These are phyloP conservation scores for Sanderia malayensis DNA, from an alignment of 30 jellyfish, hydroid and myxozoan species.

Conservation along the genomic window DNA sequence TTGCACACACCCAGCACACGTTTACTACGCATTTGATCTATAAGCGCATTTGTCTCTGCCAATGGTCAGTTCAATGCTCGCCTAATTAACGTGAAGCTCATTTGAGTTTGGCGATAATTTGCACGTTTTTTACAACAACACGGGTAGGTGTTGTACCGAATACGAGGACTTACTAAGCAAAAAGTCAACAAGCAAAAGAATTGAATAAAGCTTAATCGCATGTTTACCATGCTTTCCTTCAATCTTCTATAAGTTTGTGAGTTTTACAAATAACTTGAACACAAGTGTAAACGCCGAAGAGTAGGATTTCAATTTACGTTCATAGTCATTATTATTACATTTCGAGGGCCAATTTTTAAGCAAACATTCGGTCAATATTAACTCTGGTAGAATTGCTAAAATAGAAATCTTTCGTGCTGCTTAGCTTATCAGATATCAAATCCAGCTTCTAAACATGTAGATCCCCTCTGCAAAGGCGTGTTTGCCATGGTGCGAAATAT, in stretches of 20 bases:
- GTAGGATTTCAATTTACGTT: conserved; percentile 26
- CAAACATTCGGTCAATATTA: conserved; percentile 27
- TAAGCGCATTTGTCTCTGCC: neutral
- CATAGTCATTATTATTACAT: conserved; percentile 17
- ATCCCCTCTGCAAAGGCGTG: conserved; percentile 33
- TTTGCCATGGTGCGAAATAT: conserved; percentile 14
- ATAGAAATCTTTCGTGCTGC: conserved; percentile 29
- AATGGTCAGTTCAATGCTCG: neutral
- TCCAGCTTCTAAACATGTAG: conserved; percentile 39
- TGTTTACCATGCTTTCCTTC: conserved; percentile 36
- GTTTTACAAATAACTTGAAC: conserved; percentile 33
- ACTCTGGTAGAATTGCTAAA: conserved; percentile 12
- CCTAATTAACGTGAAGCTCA: neutral
- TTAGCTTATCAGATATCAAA: conserved; percentile 52
- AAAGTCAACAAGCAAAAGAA: conserved; percentile 11
- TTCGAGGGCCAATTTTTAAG: conserved; percentile 33
- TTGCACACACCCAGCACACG: neutral
- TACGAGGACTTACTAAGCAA: conserved; percentile 42
- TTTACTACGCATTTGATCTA: neutral
- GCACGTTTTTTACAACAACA: neutral
- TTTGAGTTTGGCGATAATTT: neutral
- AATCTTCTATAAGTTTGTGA: conserved; percentile 6
- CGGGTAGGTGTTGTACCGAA: no score
- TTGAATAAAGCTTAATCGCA: neutral
- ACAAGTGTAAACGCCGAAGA: conserved; percentile 38